phyloP scores from a whole-genome alignment of 2,888 invertebrate genomes.

The Rhagium mordax region DNA sequence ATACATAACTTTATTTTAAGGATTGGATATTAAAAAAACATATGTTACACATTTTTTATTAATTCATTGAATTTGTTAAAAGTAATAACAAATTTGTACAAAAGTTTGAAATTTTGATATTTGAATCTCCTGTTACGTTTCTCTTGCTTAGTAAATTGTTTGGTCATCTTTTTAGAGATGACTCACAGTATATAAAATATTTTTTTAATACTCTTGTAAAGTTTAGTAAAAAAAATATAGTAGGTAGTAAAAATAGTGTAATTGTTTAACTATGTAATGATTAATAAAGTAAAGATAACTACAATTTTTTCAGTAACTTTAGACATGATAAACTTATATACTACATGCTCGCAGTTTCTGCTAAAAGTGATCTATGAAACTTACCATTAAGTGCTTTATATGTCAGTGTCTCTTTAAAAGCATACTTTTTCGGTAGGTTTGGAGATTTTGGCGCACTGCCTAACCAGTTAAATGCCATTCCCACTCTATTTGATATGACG shows the following conservation, averaged over 20 bases:
- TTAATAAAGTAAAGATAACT: too few relatives aligned
- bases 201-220: too few relatives aligned
- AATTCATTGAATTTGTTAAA: neutral
- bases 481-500: conserved; percentile 22
- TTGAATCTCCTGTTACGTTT: neutral
- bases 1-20: neutral
- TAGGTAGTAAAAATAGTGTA: too few relatives aligned
- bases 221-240: too few relatives aligned
- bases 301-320: too few relatives aligned
- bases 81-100: neutral
- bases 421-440: conserved; percentile 10
- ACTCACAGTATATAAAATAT: neutral
- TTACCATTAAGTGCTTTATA: too few relatives aligned
- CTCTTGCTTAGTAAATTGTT: neutral
- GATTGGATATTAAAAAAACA: neutral
- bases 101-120: neutral
- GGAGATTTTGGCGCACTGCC: conserved; percentile 32
- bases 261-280: too few relatives aligned
- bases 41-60: neutral
- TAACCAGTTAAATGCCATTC: conserved; percentile 31
- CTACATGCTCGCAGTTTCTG: too few relatives aligned
- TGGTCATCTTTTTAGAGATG: neutral
- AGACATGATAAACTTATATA: too few relatives aligned
- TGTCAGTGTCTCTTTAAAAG: conserved; percentile 8
- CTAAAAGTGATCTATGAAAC: too few relatives aligned